Base-by-base conservation (phyloP, 2,888 invertebrate genomes). In the Druceiella hillmani region DNA sequence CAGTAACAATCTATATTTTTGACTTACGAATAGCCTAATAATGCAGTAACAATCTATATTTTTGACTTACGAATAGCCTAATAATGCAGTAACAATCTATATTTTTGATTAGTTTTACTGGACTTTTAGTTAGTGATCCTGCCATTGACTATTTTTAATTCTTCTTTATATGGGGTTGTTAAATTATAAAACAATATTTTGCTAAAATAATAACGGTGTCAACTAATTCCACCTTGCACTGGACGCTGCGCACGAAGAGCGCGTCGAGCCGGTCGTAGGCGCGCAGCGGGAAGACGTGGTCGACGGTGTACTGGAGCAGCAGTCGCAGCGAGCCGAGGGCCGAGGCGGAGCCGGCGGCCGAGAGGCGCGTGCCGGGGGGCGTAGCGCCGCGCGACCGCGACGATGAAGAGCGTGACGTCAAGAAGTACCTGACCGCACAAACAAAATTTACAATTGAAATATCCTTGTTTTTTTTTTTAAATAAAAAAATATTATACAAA, bases 271-370 rank as follows among this genome's bases (percentile, higher is more conserved):
- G 75, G 48, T 84, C 78, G 58, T 93, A 93, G 52, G 84, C 83
- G 51, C 81, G 78, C 37, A 86, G 76, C 25, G 87, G 83, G 66
- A 93, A 89, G 34, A 93, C 91, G 63, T 88, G 83, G 70, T 92
- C 92, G 28, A 88, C 85, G 11, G 87, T 87, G 64, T 92, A 92
- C 56, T 88, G 84, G 47, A 93, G 79, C 58, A 87, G 83, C 37
- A 93, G 76, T 41, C 93, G 78, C 48, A 93, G 67, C 11, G 90
- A 88, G 48, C 92, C 92, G 43, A 90, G 76, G 13, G 80, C 74
- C 4, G 74, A 69, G 44, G 70, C 63, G 48, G 62, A 54, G 48
- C 65, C 66, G 29, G 66, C 65, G 30, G 75, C 70, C 24, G 80
- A 79, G 32, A 86, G 71, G 45, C 85, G 68, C 39, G 83, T 82